Evolutionary conservation across 2,888 invertebrate species (phyloP).

Genomic region (Eupithecia tripunctaria): DNA sequence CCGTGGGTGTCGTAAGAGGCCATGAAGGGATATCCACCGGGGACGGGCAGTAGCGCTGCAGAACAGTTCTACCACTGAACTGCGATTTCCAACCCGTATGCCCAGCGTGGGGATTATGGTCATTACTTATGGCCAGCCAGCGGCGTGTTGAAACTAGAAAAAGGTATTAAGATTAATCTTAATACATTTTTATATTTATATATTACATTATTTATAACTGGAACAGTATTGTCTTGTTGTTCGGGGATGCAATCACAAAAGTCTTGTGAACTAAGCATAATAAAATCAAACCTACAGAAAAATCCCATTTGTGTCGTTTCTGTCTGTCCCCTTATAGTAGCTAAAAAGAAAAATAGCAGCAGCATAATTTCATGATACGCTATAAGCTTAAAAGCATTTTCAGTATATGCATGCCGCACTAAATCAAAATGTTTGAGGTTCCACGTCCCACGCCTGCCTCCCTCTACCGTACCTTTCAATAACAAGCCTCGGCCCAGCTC

Average conservation of each 20-base stretch:
- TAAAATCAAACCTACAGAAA: not conserved
- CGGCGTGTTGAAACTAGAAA: too few relatives aligned
- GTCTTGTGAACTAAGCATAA: not conserved
- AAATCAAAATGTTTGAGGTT: slow-evolving; percentile 6
- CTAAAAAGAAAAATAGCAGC: not conserved
- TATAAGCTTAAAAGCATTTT: not conserved
- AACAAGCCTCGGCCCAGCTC: slow-evolving; percentile 25
- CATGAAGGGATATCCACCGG: too few relatives aligned
- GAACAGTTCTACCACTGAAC: too few relatives aligned
- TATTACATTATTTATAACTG: not conserved
- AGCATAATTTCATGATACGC: not conserved
- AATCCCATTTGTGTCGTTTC: not conserved
- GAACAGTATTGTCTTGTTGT: not conserved
- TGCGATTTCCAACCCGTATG: too few relatives aligned
- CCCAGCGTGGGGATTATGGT: too few relatives aligned
- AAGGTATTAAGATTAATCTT: too few relatives aligned
- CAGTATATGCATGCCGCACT: not conserved
- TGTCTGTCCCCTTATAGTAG: not conserved
- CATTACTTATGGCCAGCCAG: too few relatives aligned
- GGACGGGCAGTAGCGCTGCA: too few relatives aligned
- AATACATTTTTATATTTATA: too few relatives aligned
- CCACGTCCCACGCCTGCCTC: slow-evolving; percentile 1
- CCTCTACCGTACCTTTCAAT: slow-evolving; percentile 19
- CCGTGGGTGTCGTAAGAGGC: too few relatives aligned
- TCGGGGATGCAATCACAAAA: not conserved